A percentile compares a stretch with the other conserved stretches of the same genome.
Evolutionary conservation across 2,888 invertebrate genomes (phyloP).

Genomic region (Leptopterna dolabrata): DNA sequence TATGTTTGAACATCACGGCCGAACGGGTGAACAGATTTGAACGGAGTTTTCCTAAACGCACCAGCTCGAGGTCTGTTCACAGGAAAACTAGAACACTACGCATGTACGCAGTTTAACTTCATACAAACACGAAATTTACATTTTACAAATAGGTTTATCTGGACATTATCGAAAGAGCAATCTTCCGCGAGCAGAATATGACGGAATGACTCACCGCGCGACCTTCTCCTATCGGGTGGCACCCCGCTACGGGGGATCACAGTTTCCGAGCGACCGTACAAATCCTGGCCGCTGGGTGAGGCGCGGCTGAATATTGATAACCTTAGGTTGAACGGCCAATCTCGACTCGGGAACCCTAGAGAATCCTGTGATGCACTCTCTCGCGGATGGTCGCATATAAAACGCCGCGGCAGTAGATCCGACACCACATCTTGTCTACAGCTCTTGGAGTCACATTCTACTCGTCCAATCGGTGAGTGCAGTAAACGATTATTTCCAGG

Average conservation of each 20-base stretch:
- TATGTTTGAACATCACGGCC: too few species aligned
- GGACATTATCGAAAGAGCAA: neutral
- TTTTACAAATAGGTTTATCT: too few species aligned
- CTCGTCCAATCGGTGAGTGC: neutral
- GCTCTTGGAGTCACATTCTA: neutral
- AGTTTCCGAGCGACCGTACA: neutral
- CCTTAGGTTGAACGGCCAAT: neutral
- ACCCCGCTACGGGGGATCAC: neutral
- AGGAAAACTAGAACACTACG: too few species aligned
- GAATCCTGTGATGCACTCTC: neutral
- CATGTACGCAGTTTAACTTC: too few species aligned
- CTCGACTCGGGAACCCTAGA: neutral
- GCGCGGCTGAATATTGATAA: neutral
- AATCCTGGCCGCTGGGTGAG: neutral
- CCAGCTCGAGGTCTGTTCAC: too few species aligned
- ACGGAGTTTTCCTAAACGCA: too few species aligned
- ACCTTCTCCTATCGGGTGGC: neutral
- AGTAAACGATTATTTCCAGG: too few species aligned
- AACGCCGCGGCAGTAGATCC: neutral
- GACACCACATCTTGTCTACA: neutral
- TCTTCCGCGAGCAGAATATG: too few species aligned
- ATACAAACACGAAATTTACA: too few species aligned
- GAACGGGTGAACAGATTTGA: too few species aligned
- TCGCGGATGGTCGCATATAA: neutral
- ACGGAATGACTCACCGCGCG: neutral